Base-by-base conservation (phyloP, 2,888 invertebrate genomes). In the Malthinus seriepunctatus region DNA sequence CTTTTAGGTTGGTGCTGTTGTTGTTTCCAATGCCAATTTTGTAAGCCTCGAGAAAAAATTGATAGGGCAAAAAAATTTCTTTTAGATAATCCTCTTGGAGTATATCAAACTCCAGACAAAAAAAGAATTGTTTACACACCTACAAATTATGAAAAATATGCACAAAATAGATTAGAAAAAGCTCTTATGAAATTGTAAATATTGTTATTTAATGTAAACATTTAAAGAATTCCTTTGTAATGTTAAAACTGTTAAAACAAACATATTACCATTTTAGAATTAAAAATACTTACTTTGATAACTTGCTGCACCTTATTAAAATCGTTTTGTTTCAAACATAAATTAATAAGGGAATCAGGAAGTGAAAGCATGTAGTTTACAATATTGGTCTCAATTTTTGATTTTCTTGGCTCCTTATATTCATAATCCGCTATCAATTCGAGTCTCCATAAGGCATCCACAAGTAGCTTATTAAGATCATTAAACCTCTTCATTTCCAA, bases 291-390 rank as follows among this genome's bases (percentile, higher is more conserved):
- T 80, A 93, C 93, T 87, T 91, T 85, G 67, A 92, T 85, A 60
- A 93, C 90, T 79, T 91, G 86, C 69, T 87, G 86, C 0, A 91
- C 91, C 78, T 89, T 88, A 5, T 83, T 82, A 65, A 88, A 87
- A 73, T 91, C 88, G 56, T 86, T 86, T 60, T 86, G 85, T 69
- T 89, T 87, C 38, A 94, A 80, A 39, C 91, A 91, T 73, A 90
- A 82, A 35, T 88, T 84, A n/a, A 92, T 86, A 42, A 93, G 79
- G 63, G 88, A 87, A 64, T 88, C 87, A 0, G 90, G 88, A 32
- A 89, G 85, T 7, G 91, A 86, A 51, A 93, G 74, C 91, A 94
- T 88, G 50, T 85, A 83, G 39, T 84, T 83, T 51, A 88, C 79
- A 63, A 87, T 82, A 67, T 83, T 81, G 8, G 37, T 42, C 33